A percentile compares a stretch with the other conserved stretches of the same genome.
These are phyloP conservation scores for Limnodromus scolopaceus DNA, from an alignment of 2,797 vertebrate genomes.

Conservation along the genomic window DNA sequence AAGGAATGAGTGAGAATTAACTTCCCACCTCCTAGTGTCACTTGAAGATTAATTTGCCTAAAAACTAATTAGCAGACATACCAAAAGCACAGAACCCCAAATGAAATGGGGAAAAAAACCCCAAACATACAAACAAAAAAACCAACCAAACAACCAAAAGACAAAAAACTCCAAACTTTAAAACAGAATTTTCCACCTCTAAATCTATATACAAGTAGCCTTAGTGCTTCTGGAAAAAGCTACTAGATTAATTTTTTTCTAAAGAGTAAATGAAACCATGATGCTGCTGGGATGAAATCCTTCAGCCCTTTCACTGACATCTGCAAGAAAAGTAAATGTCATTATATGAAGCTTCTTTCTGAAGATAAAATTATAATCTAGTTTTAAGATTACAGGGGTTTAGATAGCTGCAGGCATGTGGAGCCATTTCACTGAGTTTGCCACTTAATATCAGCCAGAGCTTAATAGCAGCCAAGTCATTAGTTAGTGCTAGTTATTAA, in stretches of 20 bases:
- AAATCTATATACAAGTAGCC: not conserved
- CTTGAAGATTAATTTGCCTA: slow-evolving; percentile 59
- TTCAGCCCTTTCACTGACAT: not conserved
- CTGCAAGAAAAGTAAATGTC: not conserved
- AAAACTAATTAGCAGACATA: slow-evolving; percentile 42
- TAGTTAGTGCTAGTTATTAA: not conserved
- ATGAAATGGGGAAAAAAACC: not conserved
- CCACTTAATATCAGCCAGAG: not conserved
- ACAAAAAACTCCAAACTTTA: not conserved
- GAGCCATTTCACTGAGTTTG: not conserved
- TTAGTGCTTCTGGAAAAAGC: not conserved
- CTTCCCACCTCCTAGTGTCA: slow-evolving; percentile 25
- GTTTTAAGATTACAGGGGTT: not conserved
- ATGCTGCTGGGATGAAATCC: not conserved
- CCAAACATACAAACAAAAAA: not conserved
- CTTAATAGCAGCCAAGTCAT: not conserved
- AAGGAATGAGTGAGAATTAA: slow-evolving; percentile 24
- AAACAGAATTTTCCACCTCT: not conserved
- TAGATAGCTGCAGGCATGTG: not conserved
- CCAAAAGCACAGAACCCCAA: not conserved
- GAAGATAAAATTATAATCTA: not conserved
- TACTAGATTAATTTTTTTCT: not conserved
- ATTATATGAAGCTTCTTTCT: not conserved
- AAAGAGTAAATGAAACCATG: not conserved
- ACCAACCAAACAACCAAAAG: too few relatives aligned